Evolutionary conservation across 2,888 invertebrate species (phyloP), one percentile per base, ranked within the genome.

Genomic region (Melieria omissa): DNA sequence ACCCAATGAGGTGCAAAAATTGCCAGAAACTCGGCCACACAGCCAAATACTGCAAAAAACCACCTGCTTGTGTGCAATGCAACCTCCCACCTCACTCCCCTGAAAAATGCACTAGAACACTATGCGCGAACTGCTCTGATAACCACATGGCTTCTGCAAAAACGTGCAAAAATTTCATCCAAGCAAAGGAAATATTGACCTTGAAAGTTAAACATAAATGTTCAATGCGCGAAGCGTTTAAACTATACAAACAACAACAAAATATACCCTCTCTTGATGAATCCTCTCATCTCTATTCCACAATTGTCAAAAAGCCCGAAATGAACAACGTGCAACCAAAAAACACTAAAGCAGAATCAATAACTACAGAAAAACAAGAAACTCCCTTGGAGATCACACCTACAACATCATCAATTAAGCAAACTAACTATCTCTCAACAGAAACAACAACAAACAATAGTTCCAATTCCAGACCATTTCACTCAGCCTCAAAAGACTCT

Each of bases 1-100:
- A 75, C 16, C 72, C 75, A 0, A 76, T 74, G 75, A 55, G 73
- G 9, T 76, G 75, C 54, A 69, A 70, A 58, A 67, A 64, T 6
- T 74, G 77, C 58, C 74, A 74, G 54, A 7, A 71, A 4, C 66
- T 77, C 9, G 75, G 75, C 1, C 72, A 76, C n/a, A n/a, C 75
- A 0, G 16, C 55, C 5, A 72, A 76, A 66, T 73, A 72, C 1
- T 75, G 75, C 60, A 76, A 66, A 12, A 71, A 69, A 8, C 61
- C 16, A 1, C 58, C 65, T 3, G 60, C 55, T 45, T 75, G 73
- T 41, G 73, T 71, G 0, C 46, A 61, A 8, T 75, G 77, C 29
- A 74, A 69, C 14, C 66, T 76, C 1, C 73, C 73, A 8, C 70
- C 65, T 5, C 75, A 76, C 62, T 9, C 62, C 1, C 72, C 71